Evolutionary conservation across 2,797 vertebrate genomes (phyloP).

Genomic region (Allobates femoralis): DNA sequence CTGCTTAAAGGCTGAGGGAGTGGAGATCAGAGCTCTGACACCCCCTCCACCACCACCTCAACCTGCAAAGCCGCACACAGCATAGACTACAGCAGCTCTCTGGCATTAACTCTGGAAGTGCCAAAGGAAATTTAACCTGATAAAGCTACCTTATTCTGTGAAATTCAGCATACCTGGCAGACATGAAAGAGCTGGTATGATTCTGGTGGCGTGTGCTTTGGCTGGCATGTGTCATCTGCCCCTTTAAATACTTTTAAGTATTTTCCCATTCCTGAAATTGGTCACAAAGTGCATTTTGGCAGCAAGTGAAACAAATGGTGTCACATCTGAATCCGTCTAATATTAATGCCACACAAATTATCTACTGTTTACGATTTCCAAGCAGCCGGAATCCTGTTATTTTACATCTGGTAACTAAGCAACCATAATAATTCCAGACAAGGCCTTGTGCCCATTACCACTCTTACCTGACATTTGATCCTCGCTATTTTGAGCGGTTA

Average conservation of each 20-base stretch:
- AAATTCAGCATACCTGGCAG: too few species aligned
- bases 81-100: too few species aligned
- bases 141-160: too few species aligned
- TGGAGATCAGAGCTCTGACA: too few species aligned
- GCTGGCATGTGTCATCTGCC: background rate
- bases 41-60: too few species aligned
- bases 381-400: conserved; percentile 55
- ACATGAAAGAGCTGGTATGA: too few species aligned
- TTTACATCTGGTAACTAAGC: conserved; percentile 56
- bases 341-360: conserved; percentile 62
- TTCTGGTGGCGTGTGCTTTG: too few species aligned
- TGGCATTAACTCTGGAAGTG: too few species aligned
- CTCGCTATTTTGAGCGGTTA: conserved; percentile 21
- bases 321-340: conserved; percentile 38
- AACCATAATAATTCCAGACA: conserved; percentile 53
- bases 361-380: conserved; percentile 50
- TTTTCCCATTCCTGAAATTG: conserved; percentile 33
- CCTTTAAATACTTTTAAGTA: conserved; percentile 16
- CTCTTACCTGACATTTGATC: conserved; percentile 59
- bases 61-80: too few species aligned
- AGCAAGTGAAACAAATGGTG: conserved; percentile 51
- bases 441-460: conserved; percentile 47
- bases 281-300: conserved; percentile 48
- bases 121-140: too few species aligned
- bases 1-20: too few species aligned